A percentile compares a stretch with the other conserved stretches of the same genome.
phyloP scores from a whole-genome alignment of 2,797 vertebrate species.

The Arvicola amphibius region DNA sequence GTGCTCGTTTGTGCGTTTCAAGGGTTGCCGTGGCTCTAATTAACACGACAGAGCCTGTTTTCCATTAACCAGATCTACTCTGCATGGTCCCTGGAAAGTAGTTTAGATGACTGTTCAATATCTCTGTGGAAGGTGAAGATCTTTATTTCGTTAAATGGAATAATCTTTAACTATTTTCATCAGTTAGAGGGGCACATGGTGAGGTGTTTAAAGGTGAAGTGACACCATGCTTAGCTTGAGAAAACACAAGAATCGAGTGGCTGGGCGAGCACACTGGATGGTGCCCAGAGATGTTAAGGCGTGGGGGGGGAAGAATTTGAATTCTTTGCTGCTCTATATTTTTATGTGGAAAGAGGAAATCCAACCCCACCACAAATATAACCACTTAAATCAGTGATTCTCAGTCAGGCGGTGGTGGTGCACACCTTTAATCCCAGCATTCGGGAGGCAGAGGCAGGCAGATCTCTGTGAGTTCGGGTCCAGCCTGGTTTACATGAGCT shows the following conservation, averaged over 20 bases:
- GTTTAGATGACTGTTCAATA: not conserved
- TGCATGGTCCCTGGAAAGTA: not conserved
- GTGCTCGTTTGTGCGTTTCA: not conserved
- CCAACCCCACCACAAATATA: too few species aligned
- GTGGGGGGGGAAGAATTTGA: accelerated
- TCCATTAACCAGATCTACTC: not conserved
- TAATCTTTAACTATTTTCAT: not conserved
- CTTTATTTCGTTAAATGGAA: not conserved
- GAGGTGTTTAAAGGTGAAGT: not conserved
- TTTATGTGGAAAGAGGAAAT: not conserved
- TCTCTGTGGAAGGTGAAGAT: not conserved
- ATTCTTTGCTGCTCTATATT: not conserved
- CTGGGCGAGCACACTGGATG: too few species aligned
- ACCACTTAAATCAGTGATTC: not conserved
- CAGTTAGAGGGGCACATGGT: not conserved
- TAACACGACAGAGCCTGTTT: not conserved
- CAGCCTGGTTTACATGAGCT: too few species aligned
- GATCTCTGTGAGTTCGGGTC: too few species aligned
- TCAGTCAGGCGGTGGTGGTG: not conserved
- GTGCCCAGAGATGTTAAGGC: too few species aligned
- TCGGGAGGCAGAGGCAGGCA: too few species aligned
- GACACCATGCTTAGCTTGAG: not conserved
- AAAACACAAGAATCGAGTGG: not conserved
- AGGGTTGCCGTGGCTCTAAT: not conserved
- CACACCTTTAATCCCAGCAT: too few species aligned